Base-by-base conservation (phyloP, 2,888 invertebrate genomes). In the Oxyteleia sp. region DNA sequence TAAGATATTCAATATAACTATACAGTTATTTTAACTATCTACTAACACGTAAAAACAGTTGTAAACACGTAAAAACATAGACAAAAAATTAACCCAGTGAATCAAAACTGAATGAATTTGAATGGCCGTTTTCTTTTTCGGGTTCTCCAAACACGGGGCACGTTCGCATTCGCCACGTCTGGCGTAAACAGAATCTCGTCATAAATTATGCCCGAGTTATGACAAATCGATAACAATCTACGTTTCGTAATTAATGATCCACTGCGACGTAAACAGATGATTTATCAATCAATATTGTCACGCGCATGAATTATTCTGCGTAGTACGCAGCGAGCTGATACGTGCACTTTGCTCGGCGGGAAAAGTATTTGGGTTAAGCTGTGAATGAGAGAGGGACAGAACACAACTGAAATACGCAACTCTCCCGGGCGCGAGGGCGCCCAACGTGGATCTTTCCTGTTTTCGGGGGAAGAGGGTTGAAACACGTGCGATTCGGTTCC, bases 361-460 rank as follows among this genome's bases (percentile, higher is more conserved):
- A 88, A 85, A 69, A 45, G 57, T 89, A 87, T 88, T 87, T 88
- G 80, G 88, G 88, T 87, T 89, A 87, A 88, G 84, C 87, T 84
- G 87, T 85, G 87, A 87, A 87, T 88, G 86, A 83, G n/a, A n/a
- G n/a, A n/a, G n/a, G n/a, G n/a, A n/a, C n/a, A n/a, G n/a, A n/a
- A n/a, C n/a, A n/a, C 85, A 86, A 85, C 82, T 74, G 75, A 82
- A 68, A 85, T 78, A 82, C 79, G 66, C 72, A 57, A 69, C 45
- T 76, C 32, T 43, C 47, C 51, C 78, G 74, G 55, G 59, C 66
- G 35, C 69, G 35, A 38, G 61, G 55, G 80, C 61, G 84, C 74
- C 69, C 79, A 45, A 74, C 81, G 61, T 20, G 43, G 45, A 35
- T 45, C 45, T 64, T 71, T 79, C 63, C 47, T 64, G 16, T 61